phyloP scores from a whole-genome alignment of 2,797 vertebrate genomes.

The Sandelia bainsii region DNA sequence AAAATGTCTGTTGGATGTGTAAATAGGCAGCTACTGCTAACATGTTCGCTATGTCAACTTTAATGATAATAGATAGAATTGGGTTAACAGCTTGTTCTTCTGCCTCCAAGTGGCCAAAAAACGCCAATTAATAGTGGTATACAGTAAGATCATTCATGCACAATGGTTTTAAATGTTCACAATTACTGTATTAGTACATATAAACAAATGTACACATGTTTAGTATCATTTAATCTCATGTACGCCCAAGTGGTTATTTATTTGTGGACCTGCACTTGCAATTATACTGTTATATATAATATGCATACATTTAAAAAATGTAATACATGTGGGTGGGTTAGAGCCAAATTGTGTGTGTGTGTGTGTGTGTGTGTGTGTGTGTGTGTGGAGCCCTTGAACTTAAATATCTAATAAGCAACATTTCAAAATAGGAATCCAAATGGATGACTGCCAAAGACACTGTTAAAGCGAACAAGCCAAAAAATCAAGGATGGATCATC shows the following conservation, averaged over 20 bases:
- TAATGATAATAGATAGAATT: not conserved
- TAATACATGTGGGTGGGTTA: not conserved
- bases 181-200: not conserved
- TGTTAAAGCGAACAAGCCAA: constrained; percentile 37
- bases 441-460: constrained; percentile 20
- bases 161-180: no score
- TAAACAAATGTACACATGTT: not conserved
- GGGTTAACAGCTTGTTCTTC: not conserved
- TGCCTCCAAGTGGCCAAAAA: not conserved
- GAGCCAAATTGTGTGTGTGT: not conserved
- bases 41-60: not conserved
- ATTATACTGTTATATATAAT: not conserved
- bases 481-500: constrained; percentile 49
- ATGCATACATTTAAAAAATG: not conserved
- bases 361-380: not conserved
- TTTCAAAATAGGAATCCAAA: constrained; percentile 32
- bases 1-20: not conserved
- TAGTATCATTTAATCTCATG: constrained; percentile 1
- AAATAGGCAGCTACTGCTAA: not conserved
- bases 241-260: not conserved
- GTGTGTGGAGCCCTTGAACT: constrained; percentile 6
- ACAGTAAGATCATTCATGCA: not conserved
- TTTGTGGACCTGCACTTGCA: not conserved
- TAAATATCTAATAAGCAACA: constrained; percentile 31
- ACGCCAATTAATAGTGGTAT: not conserved